A percentile compares a stretch with the other conserved stretches of the same genome.
phyloP scores from a whole-genome alignment of 2,113 vertebrate species.

The Chrysochloris asiatica region DNA sequence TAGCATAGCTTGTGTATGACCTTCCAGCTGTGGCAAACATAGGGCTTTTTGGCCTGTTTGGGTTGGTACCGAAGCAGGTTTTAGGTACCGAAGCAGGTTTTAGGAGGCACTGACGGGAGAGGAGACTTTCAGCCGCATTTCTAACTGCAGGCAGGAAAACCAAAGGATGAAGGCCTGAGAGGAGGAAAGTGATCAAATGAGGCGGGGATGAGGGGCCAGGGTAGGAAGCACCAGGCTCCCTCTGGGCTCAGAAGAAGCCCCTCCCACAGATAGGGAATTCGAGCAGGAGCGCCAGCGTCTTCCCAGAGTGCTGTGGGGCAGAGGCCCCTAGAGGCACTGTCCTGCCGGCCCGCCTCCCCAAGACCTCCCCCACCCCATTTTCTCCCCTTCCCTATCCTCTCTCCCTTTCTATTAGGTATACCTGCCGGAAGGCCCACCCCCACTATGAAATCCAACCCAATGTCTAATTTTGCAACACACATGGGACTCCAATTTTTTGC shows the following conservation, averaged over 20 bases:
- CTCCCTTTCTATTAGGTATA: too few species aligned
- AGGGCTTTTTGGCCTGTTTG: slow-evolving; percentile 11
- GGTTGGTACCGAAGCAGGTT: background rate
- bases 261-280: background rate
- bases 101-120: background rate
- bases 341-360: slow-evolving; percentile 57
- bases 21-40: slow-evolving; percentile 32
- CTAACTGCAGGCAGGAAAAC: slow-evolving; percentile 16
- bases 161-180: too few species aligned
- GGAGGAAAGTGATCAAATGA: accelerated
- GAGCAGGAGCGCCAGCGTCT: slow-evolving; percentile 24
- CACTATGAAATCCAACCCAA: slow-evolving; percentile 78
- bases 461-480: slow-evolving; percentile 68
- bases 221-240: too few species aligned
- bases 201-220: background rate
- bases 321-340: slow-evolving; percentile 62
- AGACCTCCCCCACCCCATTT: too few species aligned
- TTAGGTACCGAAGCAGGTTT: too few species aligned
- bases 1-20: slow-evolving; percentile 53
- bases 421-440: slow-evolving; percentile 72
- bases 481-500: slow-evolving; percentile 71
- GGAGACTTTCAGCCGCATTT: slow-evolving; percentile 31
- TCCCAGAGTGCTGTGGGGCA: slow-evolving; percentile 20
- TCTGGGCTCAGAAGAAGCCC: background rate
- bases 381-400: too few species aligned